Percentiles rank a stretch among this genome's conserved stretches.
phyloP scores from a whole-genome alignment of 2,888 invertebrate genomes.

The Trichopoda pennipes region DNA sequence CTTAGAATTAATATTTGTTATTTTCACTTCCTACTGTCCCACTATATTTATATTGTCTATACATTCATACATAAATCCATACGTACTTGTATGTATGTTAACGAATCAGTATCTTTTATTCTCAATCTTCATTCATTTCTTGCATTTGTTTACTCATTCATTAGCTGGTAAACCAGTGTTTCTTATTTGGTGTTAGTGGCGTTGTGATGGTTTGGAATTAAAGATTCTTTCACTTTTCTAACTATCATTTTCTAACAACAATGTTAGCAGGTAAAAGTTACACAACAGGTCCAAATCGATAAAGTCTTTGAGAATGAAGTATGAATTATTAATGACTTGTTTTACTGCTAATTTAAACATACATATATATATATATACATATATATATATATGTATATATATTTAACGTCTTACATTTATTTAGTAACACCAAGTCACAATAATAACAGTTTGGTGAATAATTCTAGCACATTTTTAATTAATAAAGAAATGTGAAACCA shows the following conservation, averaged over 20 bases:
- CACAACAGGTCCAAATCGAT: constrained; percentile 60
- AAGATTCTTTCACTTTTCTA: constrained; percentile 68
- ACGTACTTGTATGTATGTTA: background rate
- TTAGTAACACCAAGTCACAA: constrained; percentile 2
- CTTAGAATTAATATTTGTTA: constrained; percentile 26
- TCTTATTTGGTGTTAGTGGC: constrained; percentile 39
- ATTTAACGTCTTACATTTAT: constrained; percentile 23
- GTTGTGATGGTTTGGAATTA: constrained; percentile 46
- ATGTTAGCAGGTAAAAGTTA: constrained; percentile 66
- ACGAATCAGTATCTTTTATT: constrained; percentile 21
- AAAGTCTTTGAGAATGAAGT: constrained; percentile 55
- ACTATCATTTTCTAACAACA: constrained; percentile 69
- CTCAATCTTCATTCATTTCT: constrained; percentile 39
- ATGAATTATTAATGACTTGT: constrained; percentile 69
- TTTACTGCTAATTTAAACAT: constrained; percentile 64
- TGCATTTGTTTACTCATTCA: constrained; percentile 1
- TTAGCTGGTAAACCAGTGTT: constrained; percentile 32
- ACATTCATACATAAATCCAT: no score
- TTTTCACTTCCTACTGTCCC: constrained; percentile 59
- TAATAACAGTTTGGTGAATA: constrained; percentile 16
- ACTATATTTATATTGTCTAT: constrained; percentile 25
- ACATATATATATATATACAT: background rate
- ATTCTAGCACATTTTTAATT: constrained; percentile 31
- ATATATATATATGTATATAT: background rate
- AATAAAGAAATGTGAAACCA: no score